These are phyloP conservation scores for Pelecanus crispus DNA, from an alignment of 2,113 vertebrate genomes.

Conservation along the genomic window DNA sequence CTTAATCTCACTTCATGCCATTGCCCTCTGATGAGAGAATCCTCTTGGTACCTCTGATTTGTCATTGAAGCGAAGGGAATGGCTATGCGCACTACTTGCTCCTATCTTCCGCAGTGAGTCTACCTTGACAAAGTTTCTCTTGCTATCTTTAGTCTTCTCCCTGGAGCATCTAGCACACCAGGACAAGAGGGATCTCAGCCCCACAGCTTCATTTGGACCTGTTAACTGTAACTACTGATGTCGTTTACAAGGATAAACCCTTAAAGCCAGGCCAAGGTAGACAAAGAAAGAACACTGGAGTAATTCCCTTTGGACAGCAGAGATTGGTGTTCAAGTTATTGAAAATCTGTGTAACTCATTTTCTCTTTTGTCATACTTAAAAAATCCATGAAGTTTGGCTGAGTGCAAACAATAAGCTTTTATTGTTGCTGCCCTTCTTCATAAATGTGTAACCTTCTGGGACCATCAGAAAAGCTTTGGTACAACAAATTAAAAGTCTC, in stretches of 20 bases:
- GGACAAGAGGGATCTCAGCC: slow-evolving; percentile 70
- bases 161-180: slow-evolving; percentile 53
- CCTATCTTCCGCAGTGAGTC: not conserved
- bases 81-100: not conserved
- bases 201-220: slow-evolving; percentile 54
- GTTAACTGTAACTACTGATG: slow-evolving; percentile 76
- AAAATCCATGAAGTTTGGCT: slow-evolving; percentile 75
- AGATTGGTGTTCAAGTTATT: slow-evolving; percentile 72
- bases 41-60: slow-evolving; percentile 75
- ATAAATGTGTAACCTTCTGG: slow-evolving; percentile 73
- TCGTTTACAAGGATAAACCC: slow-evolving; percentile 70
- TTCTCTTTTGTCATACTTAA: slow-evolving; percentile 83
- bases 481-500: slow-evolving; percentile 80
- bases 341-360: slow-evolving; percentile 77
- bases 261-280: slow-evolving; percentile 66
- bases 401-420: slow-evolving; percentile 81
- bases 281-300: slow-evolving; percentile 53
- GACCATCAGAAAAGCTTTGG: slow-evolving; percentile 71
- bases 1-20: slow-evolving; percentile 12
- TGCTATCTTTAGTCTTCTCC: slow-evolving; percentile 67
- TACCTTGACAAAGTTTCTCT: slow-evolving; percentile 46
- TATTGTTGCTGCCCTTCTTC: slow-evolving; percentile 75
- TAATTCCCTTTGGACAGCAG: slow-evolving; percentile 62
- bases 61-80: slow-evolving; percentile 74
- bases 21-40: slow-evolving; percentile 60